A percentile compares a stretch with the other conserved stretches of the same genome.
Conservation (phyloP, 2,797 vertebrate genomes). For the Etheostoma nigrum region DNA sequence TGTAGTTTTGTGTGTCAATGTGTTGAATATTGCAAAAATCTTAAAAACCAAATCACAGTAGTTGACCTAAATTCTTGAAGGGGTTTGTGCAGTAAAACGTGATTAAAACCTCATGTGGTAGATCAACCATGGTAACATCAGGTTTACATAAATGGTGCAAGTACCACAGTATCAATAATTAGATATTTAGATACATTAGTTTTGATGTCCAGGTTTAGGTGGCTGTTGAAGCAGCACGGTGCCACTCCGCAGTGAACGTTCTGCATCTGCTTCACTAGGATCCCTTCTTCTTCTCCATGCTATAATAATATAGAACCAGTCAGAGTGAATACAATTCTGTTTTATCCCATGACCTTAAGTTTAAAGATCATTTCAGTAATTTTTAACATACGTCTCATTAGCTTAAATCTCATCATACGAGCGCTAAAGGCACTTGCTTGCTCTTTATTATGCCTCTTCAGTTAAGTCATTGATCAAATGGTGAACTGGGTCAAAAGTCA, state of each 20-base stretch:
- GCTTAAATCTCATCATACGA: background rate
- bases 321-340: background rate
- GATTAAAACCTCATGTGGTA: slow-evolving; percentile 33
- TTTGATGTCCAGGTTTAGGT: slow-evolving; percentile 41
- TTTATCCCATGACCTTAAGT: background rate
- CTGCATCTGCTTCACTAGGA: slow-evolving; percentile 58
- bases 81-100: slow-evolving; percentile 37
- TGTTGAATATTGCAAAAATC: slow-evolving; percentile 22
- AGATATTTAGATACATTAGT: slow-evolving; percentile 27
- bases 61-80: slow-evolving; percentile 29
- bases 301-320: slow-evolving; percentile 57
- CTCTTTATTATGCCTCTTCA: background rate
- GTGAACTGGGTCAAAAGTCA: background rate
- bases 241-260: background rate
- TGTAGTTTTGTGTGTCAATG: slow-evolving; percentile 13
- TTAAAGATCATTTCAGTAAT: background rate
- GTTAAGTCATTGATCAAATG: background rate
- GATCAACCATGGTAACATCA: slow-evolving; percentile 11
- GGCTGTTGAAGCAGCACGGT: slow-evolving; percentile 31
- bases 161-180: slow-evolving; percentile 39
- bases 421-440: background rate
- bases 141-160: slow-evolving; percentile 20
- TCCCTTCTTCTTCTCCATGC: slow-evolving; percentile 72
- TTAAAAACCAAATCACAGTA: background rate
- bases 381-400: background rate